These are phyloP conservation scores for Myiagra hebetior DNA, from an alignment of 2,113 vertebrate species.

Conservation along the genomic window DNA sequence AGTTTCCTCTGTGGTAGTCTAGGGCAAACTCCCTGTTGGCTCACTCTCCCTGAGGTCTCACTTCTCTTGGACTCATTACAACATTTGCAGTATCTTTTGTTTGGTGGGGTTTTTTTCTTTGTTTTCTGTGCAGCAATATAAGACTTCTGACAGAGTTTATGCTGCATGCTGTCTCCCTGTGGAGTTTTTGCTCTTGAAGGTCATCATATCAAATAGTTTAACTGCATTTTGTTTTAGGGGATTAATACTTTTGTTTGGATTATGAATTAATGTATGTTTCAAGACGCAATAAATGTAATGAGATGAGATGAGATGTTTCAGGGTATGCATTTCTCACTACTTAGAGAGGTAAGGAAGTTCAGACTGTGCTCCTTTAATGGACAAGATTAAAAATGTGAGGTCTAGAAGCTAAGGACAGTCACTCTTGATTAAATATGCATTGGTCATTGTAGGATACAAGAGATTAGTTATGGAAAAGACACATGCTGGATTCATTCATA, in stretches of 20 bases:
- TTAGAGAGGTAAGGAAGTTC: background rate
- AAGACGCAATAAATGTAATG: background rate
- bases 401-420: background rate
- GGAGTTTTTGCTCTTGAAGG: background rate
- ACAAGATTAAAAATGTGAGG: background rate
- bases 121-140: background rate
- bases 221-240: background rate
- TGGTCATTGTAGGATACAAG: background rate
- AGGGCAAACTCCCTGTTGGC: background rate
- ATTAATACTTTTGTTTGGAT: background rate
- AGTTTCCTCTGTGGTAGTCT: background rate
- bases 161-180: background rate
- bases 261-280: background rate
- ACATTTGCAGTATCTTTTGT: background rate
- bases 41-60: background rate
- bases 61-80: background rate
- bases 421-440: background rate
- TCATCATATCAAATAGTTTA: background rate
- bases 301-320: background rate
- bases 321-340: background rate
- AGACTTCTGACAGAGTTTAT: background rate
- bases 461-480: background rate
- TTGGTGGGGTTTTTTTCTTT: background rate
- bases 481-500: background rate
- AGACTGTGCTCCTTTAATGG: background rate